Base-by-base conservation (phyloP, 2,888 invertebrate species). In the Adela reaumurella region DNA sequence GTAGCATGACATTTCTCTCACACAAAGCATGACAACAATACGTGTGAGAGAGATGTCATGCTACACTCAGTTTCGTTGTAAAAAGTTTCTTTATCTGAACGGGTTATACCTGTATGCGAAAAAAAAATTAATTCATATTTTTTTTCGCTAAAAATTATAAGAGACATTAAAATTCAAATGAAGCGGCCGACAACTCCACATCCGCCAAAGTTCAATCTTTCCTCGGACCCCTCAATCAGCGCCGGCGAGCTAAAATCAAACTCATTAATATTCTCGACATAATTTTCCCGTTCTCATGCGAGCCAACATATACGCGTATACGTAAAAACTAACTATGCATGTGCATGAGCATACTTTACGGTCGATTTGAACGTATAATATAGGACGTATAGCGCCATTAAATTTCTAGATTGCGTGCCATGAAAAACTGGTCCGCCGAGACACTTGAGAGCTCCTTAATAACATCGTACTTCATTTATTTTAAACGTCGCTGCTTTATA, bases 341-440 rank as follows among this genome's bases (percentile, higher is more conserved):
- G 24, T 24, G 5, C 8, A 24, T 6, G 4, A 24, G n/a, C 8
- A 24, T 24, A 11, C 14, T 8, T 35, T 14, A 35, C 35, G 35
- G 4, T 14, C n/a, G 14, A 35, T 35, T 35, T 35, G n/a, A 35
- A 35, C n/a, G 35, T 35, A 35, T 35, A 3, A 35, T 35, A 14
- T 4, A 35, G 35, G 18, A 20, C 17, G 18, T 35, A 46, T 14
- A 17, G 17, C n/a, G 28, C 29, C 62, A 65, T 66, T 65, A 64
- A 67, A 68, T 64, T 62, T 56, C 57, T 54, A 56, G 62, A 60
- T 58, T 55, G 57, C 61, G 60, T 60, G 60, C 54, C 48, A 54
- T 52, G 63, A 67, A 66, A 67, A 67, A 67, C 64, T 62, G 67
- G 67, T 65, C 59, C 55, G 35, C 43, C 19, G 29, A 57, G 54